These are phyloP conservation scores for Polyommatus icarus DNA, from an alignment of 2,888 invertebrate species.

Conservation along the genomic window DNA sequence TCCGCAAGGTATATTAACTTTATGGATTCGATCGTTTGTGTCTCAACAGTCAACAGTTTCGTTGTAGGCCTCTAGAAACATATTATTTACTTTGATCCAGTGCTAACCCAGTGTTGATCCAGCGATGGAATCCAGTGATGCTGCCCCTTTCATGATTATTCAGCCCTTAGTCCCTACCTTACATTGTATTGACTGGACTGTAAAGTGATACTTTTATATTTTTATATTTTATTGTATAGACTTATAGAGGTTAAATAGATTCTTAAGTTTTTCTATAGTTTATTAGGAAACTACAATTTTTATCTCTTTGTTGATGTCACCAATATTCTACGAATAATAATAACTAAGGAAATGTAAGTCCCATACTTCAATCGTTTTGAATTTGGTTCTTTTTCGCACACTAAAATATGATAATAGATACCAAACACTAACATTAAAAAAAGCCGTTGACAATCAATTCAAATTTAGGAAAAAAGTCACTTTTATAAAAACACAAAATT, in stretches of 20 bases:
- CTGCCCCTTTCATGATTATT: not conserved
- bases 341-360: no score
- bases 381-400: no score
- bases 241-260: not conserved
- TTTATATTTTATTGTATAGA: slow-evolving; percentile 40
- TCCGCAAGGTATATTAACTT: no score
- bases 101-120: not conserved
- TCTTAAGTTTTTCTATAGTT: slow-evolving; percentile 4
- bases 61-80: not conserved
- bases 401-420: no score
- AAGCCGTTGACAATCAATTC: no score
- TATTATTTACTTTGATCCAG: not conserved
- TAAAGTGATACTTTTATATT: slow-evolving; percentile 52
- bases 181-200: slow-evolving; percentile 38
- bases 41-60: no score
- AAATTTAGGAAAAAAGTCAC: no score
- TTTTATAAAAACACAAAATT: no score
- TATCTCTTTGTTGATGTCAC: not conserved
- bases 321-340: no score
- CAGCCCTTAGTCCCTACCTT: slow-evolving; percentile 10
- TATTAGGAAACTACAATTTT: not conserved
- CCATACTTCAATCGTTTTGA: no score
- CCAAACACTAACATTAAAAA: no score
- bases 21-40: no score
- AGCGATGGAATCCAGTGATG: not conserved